A percentile compares a stretch with the other conserved stretches of the same genome.
Conservation (phyloP, 2,113 vertebrate species). For the Polypterus senegalus region DNA sequence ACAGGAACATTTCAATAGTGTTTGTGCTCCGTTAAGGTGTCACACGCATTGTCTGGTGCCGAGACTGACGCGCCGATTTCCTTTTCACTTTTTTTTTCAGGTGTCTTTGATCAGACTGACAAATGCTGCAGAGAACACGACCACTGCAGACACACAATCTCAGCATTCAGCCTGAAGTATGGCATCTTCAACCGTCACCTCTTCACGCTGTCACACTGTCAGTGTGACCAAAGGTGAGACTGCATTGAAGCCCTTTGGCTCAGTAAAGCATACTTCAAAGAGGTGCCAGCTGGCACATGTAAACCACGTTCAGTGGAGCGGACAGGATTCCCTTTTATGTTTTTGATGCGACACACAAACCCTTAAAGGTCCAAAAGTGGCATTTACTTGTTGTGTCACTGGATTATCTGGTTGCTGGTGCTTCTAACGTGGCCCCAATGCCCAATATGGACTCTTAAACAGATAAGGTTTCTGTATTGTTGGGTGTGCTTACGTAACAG, state of each 20-base stretch:
- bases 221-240: conserved; percentile 65
- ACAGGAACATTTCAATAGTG: neutral
- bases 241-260: neutral
- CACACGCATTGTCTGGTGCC: too few relatives aligned
- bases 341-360: too few relatives aligned
- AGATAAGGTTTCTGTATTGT: too few relatives aligned
- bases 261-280: neutral
- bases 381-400: too few relatives aligned
- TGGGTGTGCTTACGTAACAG: too few relatives aligned
- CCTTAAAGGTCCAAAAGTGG: too few relatives aligned
- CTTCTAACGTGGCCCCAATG: too few relatives aligned
- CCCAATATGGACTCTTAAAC: too few relatives aligned
- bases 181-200: conserved; percentile 72
- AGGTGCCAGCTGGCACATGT: too few relatives aligned
- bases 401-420: too few relatives aligned
- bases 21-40: neutral
- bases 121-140: conserved; percentile 77
- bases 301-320: too few relatives aligned
- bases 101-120: conserved; percentile 62
- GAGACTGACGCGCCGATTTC: neutral
- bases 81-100: conserved; percentile 32
- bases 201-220: conserved; percentile 77
- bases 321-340: too few relatives aligned
- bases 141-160: conserved; percentile 57
- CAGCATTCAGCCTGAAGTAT: conserved; percentile 54